These are phyloP conservation scores for Lethenteron reissneri DNA, from an alignment of 2,113 vertebrate species.

Conservation along the genomic window DNA sequence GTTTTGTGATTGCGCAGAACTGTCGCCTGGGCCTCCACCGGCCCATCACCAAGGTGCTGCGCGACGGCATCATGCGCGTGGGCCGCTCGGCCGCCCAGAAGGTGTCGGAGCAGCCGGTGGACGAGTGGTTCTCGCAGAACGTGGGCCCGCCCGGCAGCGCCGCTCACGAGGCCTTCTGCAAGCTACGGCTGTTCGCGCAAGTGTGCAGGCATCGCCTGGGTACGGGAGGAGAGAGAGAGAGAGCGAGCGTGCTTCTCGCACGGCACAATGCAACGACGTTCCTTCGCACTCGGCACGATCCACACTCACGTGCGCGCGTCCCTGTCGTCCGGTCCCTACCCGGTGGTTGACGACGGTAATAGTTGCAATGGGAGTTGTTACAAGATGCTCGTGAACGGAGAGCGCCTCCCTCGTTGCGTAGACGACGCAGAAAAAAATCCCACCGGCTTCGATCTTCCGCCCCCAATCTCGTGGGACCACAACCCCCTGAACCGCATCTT, in stretches of 20 bases:
- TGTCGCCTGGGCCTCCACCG: conserved; percentile 84
- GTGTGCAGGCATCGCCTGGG: conserved; percentile 72
- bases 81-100: conserved; percentile 34
- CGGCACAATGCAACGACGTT: too few species aligned
- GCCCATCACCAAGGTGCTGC: conserved; percentile 65
- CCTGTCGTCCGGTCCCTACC: background rate
- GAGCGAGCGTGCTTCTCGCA: too few species aligned
- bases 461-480: too few species aligned
- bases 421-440: too few species aligned
- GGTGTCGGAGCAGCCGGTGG: conserved; percentile 45
- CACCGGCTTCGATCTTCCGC: too few species aligned
- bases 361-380: too few species aligned
- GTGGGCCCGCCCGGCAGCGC: conserved; percentile 46
- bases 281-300: background rate
- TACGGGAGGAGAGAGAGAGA: conserved; percentile 16
- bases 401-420: too few species aligned
- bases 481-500: too few species aligned
- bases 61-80: conserved; percentile 64
- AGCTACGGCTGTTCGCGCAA: conserved; percentile 71
- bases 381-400: too few species aligned
- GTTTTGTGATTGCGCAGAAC: conserved; percentile 27
- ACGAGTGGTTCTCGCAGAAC: conserved; percentile 55
- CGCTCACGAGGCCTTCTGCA: conserved; percentile 65
- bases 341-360: too few species aligned
- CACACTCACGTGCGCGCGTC: background rate